Conservation (phyloP, 1,140 invertebrate genomes). For the Sycophila sp. region DNA sequence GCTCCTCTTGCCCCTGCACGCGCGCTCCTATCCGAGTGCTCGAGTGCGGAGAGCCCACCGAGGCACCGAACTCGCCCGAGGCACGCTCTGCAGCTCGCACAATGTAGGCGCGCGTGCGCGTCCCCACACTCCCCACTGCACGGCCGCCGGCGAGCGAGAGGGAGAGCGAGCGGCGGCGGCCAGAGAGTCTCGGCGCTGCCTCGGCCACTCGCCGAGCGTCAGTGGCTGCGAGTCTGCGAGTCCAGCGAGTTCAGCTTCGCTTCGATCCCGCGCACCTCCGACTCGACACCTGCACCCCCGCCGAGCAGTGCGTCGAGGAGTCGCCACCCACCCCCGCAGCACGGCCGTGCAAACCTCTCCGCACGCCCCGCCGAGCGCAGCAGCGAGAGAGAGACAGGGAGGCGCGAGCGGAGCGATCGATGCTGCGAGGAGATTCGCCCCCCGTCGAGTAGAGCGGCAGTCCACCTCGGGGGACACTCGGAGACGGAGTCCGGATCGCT, state of each 20-base stretch:
- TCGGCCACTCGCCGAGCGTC: constrained; percentile 23
- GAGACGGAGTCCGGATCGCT: too few species aligned
- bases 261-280: background rate
- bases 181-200: constrained; percentile 1
- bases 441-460: too few species aligned
- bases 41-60: too few species aligned
- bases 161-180: background rate
- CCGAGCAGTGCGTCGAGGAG: background rate
- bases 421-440: constrained; percentile 5
- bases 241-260: constrained; percentile 33
- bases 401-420: too few species aligned
- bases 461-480: too few species aligned
- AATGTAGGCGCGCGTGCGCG: background rate
- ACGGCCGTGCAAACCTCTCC: background rate
- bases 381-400: too few species aligned
- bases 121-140: background rate
- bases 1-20: background rate
- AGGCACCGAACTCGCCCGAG: too few species aligned
- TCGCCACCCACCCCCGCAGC: background rate
- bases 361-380: background rate
- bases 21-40: too few species aligned
- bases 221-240: constrained; percentile 38
- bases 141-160: background rate
- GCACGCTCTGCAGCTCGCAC: too few species aligned
- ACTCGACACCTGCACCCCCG: background rate